These are phyloP conservation scores for Hippopotamyrus pictus DNA, from an alignment of 2,797 vertebrate species.

Conservation along the genomic window DNA sequence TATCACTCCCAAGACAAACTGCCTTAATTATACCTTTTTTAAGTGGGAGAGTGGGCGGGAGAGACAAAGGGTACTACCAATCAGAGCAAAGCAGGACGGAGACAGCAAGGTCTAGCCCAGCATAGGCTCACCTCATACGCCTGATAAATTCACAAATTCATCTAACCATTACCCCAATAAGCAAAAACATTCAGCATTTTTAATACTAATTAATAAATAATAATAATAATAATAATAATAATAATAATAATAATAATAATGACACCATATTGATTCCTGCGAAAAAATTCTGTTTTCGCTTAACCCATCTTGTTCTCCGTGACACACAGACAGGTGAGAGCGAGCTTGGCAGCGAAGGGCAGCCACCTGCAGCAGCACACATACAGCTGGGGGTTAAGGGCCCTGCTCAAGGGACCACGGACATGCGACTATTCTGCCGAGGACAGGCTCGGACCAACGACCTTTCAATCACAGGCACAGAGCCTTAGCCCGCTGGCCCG, in stretches of 20 bases:
- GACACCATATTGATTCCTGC: not conserved
- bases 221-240: not conserved
- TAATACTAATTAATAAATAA: not conserved
- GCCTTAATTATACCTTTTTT: not conserved
- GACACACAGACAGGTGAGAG: not conserved
- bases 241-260: too few relatives aligned
- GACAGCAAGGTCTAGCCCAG: slow-evolving; percentile 30
- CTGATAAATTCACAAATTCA: not conserved
- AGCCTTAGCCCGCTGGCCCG: not conserved
- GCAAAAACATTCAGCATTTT: not conserved
- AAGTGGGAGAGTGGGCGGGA: not conserved
- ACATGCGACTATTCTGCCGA: not conserved
- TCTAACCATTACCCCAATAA: not conserved
- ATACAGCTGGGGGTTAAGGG: not conserved
- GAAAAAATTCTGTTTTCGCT: not conserved
- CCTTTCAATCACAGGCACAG: not conserved
- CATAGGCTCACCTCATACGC: not conserved
- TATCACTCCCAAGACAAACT: not conserved
- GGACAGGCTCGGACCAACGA: not conserved
- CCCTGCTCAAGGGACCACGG: not conserved
- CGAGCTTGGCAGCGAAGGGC: not conserved
- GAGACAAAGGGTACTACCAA: slow-evolving; percentile 20
- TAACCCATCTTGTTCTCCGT: not conserved
- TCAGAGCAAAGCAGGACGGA: slow-evolving; percentile 45
- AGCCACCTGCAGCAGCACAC: not conserved